A percentile compares a stretch with the other conserved stretches of the same genome.
phyloP scores from a whole-genome alignment of 2,888 invertebrate species.

The Trissonchulus latispiculum region DNA sequence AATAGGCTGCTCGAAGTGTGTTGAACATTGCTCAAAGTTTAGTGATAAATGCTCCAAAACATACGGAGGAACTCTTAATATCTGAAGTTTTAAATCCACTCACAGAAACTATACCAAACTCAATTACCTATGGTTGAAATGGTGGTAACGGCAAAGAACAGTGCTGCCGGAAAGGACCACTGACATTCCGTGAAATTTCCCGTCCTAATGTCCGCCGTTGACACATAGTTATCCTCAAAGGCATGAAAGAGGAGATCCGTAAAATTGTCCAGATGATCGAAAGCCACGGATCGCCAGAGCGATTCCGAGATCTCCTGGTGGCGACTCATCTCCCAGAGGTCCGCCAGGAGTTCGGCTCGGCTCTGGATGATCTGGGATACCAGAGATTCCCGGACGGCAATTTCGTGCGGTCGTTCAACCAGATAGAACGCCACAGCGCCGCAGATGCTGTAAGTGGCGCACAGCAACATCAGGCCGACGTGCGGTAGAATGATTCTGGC shows the following conservation, averaged over 20 bases:
- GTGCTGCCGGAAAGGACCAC: constrained; percentile 23
- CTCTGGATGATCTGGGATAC: background rate
- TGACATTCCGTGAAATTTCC: constrained; percentile 9
- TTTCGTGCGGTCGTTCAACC: constrained; percentile 23
- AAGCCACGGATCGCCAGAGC: background rate
- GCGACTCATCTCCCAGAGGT: background rate
- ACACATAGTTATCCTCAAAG: constrained; percentile 4
- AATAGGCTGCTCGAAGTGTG: no score
- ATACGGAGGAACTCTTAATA: no score
- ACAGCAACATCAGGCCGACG: constrained; percentile 21
- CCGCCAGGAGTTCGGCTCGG: background rate
- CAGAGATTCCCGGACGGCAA: background rate
- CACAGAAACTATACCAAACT: no score
- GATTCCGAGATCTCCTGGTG: background rate
- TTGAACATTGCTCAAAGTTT: no score
- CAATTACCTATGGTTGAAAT: constrained; percentile 25
- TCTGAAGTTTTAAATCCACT: no score
- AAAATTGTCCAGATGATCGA: background rate
- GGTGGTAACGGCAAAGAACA: constrained; percentile 24
- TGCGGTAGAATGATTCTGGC: constrained; percentile 22
- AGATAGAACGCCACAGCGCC: constrained; percentile 19
- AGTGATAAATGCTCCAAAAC: no score
- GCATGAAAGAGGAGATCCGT: background rate
- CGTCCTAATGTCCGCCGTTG: background rate
- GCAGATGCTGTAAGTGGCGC: constrained; percentile 19